phyloP scores from a whole-genome alignment of 2,113 vertebrate genomes.

The Oreochromis tanganicae region DNA sequence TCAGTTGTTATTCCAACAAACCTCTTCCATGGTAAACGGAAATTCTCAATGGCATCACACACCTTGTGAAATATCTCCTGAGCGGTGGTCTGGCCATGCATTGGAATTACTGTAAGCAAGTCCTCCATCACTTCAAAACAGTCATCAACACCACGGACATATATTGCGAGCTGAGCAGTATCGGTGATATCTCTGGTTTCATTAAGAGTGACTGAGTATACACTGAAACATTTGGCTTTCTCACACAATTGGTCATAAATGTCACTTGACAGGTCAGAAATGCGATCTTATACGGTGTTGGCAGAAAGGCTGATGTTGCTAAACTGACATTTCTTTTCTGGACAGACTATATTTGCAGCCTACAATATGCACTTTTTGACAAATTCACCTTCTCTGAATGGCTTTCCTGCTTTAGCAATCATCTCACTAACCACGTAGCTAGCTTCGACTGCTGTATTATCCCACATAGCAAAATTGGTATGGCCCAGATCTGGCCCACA shows the following conservation, averaged over 20 bases:
- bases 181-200: accelerated
- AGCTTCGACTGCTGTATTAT: background rate
- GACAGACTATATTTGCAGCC: background rate
- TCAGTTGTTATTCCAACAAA: no score
- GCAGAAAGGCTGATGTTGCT: background rate
- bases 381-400: accelerated
- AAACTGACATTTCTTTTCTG: background rate
- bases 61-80: background rate
- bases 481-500: no score
- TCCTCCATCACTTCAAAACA: accelerated
- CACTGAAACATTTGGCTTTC: background rate
- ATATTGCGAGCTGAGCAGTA: background rate
- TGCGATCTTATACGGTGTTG: background rate
- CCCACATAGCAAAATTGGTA: no score
- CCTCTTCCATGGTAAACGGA: no score
- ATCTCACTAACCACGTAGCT: accelerated
- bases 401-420: accelerated
- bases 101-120: accelerated
- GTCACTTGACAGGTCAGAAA: background rate
- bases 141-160: accelerated
- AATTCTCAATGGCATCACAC: background rate
- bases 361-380: background rate
- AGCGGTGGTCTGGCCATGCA: background rate
- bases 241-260: accelerated
- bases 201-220: background rate